phyloP scores from a whole-genome alignment of 2,797 vertebrate species.

The Aplochiton taeniatus region DNA sequence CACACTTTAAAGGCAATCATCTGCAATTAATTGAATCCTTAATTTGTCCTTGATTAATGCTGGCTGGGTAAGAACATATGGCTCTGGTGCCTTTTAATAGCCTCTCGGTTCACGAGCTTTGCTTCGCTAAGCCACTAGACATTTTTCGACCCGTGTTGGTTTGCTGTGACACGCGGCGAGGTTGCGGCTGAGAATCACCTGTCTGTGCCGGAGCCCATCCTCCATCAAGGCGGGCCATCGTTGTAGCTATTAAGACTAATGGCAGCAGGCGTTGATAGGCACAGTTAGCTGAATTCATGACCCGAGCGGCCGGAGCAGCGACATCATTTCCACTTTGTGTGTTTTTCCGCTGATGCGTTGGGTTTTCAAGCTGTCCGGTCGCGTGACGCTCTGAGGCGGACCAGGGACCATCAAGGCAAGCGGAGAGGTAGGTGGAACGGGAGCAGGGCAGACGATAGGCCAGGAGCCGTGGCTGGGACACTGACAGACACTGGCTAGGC shows the following conservation, averaged over 20 bases:
- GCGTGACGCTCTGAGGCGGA: slow-evolving; percentile 40
- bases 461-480: slow-evolving; percentile 54
- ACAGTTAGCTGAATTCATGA: slow-evolving; percentile 71
- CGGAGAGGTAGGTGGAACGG: slow-evolving; percentile 10
- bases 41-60: slow-evolving; percentile 56
- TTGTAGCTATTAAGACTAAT: slow-evolving; percentile 69
- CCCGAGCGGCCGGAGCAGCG: slow-evolving; percentile 49
- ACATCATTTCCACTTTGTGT: slow-evolving; percentile 71
- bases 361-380: slow-evolving; percentile 62
- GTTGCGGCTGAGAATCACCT: slow-evolving; percentile 62
- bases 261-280: slow-evolving; percentile 60
- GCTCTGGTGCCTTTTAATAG: slow-evolving; percentile 38
- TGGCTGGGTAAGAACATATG: slow-evolving; percentile 43
- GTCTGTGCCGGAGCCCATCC: slow-evolving; percentile 22
- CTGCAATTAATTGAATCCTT: slow-evolving; percentile 46
- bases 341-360: slow-evolving; percentile 73
- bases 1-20: slow-evolving; percentile 29
- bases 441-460: slow-evolving; percentile 9
- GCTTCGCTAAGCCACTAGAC: slow-evolving; percentile 46
- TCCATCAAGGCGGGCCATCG: slow-evolving; percentile 32
- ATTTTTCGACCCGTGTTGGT: slow-evolving; percentile 31
- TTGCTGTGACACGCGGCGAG: slow-evolving; percentile 51
- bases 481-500: slow-evolving; percentile 43
- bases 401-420: slow-evolving; percentile 6
- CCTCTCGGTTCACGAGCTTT: slow-evolving; percentile 39